Evolutionary conservation across 35 echinoderm and acorn worm species (phyloP).

Genomic region (Ptychodera flava): DNA sequence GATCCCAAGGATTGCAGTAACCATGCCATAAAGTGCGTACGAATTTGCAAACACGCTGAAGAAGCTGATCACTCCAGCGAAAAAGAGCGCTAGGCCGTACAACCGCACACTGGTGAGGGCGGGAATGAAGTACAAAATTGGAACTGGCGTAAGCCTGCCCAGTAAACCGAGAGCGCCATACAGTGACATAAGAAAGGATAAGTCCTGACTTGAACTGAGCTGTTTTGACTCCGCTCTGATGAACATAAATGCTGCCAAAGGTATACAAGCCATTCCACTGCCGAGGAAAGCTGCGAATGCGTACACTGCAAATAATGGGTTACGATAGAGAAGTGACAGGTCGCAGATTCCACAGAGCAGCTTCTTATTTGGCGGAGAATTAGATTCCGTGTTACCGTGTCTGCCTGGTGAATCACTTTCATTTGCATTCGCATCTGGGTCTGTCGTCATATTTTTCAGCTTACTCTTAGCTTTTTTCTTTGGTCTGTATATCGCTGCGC

Average conservation of each 20-base stretch:
- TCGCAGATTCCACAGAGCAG: neutral
- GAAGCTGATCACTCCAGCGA: neutral
- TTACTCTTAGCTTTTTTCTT: no score
- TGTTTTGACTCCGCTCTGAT: neutral
- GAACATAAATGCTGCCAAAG: neutral
- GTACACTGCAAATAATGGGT: neutral
- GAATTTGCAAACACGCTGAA: neutral
- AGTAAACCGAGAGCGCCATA: neutral
- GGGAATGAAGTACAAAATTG: neutral
- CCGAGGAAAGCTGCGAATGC: neutral
- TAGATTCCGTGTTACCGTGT: neutral
- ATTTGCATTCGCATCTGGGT: neutral
- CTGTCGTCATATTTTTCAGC: no score
- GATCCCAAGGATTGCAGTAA: neutral
- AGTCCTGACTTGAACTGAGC: neutral
- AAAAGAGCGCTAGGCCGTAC: neutral
- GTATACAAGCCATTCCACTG: neutral
- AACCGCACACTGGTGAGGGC: neutral
- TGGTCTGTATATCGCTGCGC: neutral
- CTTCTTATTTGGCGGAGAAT: neutral
- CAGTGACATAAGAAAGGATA: neutral
- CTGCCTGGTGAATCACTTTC: neutral
- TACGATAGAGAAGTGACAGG: neutral
- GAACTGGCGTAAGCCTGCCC: neutral
- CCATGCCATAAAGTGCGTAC: neutral